These are phyloP conservation scores for Eurosta solidaginis DNA, from an alignment of 1,140 invertebrate genomes.

Conservation along the genomic window DNA sequence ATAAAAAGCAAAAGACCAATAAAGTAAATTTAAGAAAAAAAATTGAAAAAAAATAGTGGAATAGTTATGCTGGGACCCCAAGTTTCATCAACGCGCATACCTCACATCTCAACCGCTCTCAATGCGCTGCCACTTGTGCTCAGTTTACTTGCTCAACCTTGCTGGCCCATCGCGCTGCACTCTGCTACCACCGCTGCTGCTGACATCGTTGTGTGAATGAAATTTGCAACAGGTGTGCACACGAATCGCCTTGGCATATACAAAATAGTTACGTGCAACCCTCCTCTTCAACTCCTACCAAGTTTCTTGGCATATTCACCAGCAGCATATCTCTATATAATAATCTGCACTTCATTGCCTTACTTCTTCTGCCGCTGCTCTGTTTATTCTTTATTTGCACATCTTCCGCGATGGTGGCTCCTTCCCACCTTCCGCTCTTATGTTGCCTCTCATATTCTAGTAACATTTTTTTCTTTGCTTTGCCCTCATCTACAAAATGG, in stretches of 20 bases:
- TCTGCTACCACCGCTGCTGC: neutral
- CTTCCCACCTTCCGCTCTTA: neutral
- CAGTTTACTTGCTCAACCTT: no score
- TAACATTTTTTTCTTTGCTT: neutral
- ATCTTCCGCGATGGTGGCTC: neutral
- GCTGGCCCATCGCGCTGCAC: no score
- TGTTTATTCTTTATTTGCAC: neutral
- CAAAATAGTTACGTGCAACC: neutral
- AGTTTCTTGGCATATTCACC: neutral
- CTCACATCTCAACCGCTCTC: neutral
- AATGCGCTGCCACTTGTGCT: neutral
- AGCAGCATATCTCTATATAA: slow-evolving; percentile 29
- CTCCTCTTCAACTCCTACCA: neutral
- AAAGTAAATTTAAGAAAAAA: neutral
- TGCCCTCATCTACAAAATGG: neutral
- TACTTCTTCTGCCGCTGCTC: neutral
- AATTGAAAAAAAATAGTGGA: neutral
- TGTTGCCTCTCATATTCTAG: neutral
- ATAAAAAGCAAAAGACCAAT: neutral
- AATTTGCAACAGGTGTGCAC: slow-evolving; percentile 32
- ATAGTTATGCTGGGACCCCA: neutral
- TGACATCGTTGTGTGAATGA: slow-evolving; percentile 32
- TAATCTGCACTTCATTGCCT: slow-evolving; percentile 23
- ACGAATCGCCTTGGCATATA: neutral
- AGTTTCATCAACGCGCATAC: neutral